A percentile compares a stretch with the other conserved stretches of the same genome.
These are phyloP conservation scores for Semicossyphus pulcher DNA, from an alignment of 2,113 vertebrate species.

Conservation along the genomic window DNA sequence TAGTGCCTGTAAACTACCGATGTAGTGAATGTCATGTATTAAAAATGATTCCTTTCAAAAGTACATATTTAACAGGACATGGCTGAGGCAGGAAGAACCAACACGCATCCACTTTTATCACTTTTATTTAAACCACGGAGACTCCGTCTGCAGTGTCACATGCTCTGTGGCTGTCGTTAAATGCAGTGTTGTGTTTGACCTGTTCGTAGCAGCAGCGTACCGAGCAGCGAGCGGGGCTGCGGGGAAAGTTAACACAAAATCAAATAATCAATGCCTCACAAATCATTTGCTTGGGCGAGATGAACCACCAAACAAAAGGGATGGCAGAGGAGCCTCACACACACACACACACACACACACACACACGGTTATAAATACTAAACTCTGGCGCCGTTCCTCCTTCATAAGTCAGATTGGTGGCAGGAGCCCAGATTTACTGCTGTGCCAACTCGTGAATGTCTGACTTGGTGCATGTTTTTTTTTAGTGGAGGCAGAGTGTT, in stretches of 20 bases:
- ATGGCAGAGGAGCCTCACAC: background rate
- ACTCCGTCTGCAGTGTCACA: too few species aligned
- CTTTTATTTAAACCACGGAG: too few species aligned
- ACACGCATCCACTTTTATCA: too few species aligned
- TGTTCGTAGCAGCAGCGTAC: background rate
- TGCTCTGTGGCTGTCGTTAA: too few species aligned
- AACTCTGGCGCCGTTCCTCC: slow-evolving; percentile 32
- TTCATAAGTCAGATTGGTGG: slow-evolving; percentile 55
- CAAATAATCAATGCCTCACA: slow-evolving; percentile 11
- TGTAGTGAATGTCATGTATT: too few species aligned
- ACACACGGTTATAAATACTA: slow-evolving; percentile 33
- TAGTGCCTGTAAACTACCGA: too few species aligned
- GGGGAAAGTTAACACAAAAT: slow-evolving; percentile 4
- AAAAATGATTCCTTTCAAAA: too few species aligned
- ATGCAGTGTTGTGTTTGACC: too few species aligned
- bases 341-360: slow-evolving; percentile 26
- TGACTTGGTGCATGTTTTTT: slow-evolving; percentile 42
- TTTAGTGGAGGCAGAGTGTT: slow-evolving; percentile 28
- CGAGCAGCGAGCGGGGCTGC: background rate
- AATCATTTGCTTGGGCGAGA: slow-evolving; percentile 29
- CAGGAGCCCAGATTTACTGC: slow-evolving; percentile 41
- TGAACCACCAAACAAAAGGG: slow-evolving; percentile 22
- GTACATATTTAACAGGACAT: too few species aligned
- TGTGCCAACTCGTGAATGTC: slow-evolving; percentile 42
- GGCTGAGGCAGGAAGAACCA: too few species aligned